A percentile compares a stretch with the other conserved stretches of the same genome.
Evolutionary conservation across 2,888 invertebrate species (phyloP).

Genomic region (Oligia strigilis): DNA sequence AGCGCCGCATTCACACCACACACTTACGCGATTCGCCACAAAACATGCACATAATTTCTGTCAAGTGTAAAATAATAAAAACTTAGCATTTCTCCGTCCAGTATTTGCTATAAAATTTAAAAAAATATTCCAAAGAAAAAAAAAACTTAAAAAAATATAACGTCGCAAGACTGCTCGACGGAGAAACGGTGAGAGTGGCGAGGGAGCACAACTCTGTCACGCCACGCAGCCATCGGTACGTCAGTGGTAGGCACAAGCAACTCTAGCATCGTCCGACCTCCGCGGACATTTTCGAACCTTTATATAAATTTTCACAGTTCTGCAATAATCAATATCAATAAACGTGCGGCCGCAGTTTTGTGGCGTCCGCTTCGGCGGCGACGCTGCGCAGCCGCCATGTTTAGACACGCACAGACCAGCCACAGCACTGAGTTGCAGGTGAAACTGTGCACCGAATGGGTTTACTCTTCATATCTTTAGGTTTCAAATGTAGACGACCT

Average conservation of each 20-base stretch:
- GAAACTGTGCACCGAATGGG: conserved; percentile 39
- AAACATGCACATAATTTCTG: conserved; percentile 67
- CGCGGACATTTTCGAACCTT: conserved; percentile 89
- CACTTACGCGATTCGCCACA: conserved; percentile 69
- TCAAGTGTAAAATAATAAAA: conserved; percentile 56
- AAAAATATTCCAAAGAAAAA: conserved; percentile 66
- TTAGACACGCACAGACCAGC: conserved; percentile 61
- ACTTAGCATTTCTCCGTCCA: conserved; percentile 74
- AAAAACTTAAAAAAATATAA: conserved; percentile 56
- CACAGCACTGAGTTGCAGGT: conserved; percentile 50
- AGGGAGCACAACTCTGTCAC: conserved; percentile 67
- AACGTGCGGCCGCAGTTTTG: conserved; percentile 87
- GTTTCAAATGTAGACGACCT: conserved; percentile 38
- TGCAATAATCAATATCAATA: conserved; percentile 88
- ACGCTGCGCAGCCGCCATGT: conserved; percentile 73
- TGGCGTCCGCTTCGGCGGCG: conserved; percentile 84
- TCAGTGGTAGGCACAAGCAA: conserved; percentile 65
- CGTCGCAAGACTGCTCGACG: conserved; percentile 80
- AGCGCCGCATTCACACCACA: conserved; percentile 72
- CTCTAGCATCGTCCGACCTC: conserved; percentile 79
- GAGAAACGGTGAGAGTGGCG: conserved; percentile 72
- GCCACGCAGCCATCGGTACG: conserved; percentile 43
- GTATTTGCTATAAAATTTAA: conserved; percentile 81
- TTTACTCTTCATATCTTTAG: conserved; percentile 18
- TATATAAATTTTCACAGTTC: conserved; percentile 85